Conservation (phyloP, 2,888 invertebrate species). For the Ophraella communa region DNA sequence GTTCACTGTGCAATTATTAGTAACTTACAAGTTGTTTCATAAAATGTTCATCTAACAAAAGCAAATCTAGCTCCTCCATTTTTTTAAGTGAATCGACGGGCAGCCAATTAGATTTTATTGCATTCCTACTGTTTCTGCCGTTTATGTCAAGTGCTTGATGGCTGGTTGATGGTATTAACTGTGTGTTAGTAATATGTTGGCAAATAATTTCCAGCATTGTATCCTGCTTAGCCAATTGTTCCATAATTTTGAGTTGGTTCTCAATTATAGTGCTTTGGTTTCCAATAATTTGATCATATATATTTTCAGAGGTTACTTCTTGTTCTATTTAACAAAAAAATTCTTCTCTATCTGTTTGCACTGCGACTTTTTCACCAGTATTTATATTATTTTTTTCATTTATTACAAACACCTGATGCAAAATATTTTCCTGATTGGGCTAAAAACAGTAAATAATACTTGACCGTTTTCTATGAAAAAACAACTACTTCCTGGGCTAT, state of each 20-base stretch:
- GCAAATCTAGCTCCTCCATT: conserved; percentile 5
- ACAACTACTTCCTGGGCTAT: no score
- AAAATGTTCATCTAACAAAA: conserved; percentile 3
- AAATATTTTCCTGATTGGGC: no score
- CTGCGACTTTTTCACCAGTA: background rate
- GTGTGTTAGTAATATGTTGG: background rate
- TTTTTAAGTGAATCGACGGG: background rate
- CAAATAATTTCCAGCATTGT: no score
- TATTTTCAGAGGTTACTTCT: conserved; percentile 6
- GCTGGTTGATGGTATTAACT: background rate
- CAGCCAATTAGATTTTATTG: background rate
- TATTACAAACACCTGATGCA: no score
- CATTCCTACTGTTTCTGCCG: background rate
- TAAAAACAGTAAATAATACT: no score
- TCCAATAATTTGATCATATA: background rate
- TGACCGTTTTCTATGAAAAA: no score
- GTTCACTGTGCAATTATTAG: conserved; percentile 1
- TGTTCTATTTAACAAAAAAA: background rate
- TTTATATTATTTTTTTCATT: no score
- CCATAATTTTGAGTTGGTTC: no score
- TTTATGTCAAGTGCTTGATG: conserved; percentile 1
- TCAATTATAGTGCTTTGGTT: no score
- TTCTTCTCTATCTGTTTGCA: conserved; percentile 3
- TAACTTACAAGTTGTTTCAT: conserved; percentile 7
- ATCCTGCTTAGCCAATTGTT: no score